Evolutionary conservation across 2,797 vertebrate genomes (phyloP).

Genomic region (Peromyscus nudipes): DNA sequence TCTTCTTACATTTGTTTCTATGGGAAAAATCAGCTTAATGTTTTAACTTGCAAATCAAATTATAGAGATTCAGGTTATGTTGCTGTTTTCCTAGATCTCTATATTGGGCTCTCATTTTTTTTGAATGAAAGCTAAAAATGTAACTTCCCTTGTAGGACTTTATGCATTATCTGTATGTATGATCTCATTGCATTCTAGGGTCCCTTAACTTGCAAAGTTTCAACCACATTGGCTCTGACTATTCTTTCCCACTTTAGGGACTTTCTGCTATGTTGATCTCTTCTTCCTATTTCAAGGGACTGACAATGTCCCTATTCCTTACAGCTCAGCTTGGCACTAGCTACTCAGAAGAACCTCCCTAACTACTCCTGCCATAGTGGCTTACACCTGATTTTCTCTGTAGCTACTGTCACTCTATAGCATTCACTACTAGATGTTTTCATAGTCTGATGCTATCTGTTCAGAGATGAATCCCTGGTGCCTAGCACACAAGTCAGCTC

Average conservation of each 20-base stretch:
- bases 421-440: background rate
- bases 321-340: background rate
- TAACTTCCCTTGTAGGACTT: background rate
- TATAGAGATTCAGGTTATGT: background rate
- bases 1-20: background rate
- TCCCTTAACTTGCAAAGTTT: background rate
- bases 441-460: background rate
- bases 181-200: background rate
- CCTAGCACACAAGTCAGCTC: background rate
- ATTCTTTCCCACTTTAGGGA: background rate
- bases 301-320: background rate
- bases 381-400: background rate
- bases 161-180: background rate
- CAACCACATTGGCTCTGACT: background rate
- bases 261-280: background rate
- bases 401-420: background rate
- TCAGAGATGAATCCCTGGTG: background rate
- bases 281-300: background rate
- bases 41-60: background rate
- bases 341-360: background rate
- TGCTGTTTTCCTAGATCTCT: background rate
- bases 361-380: background rate
- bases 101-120: background rate
- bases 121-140: background rate
- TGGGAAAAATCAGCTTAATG: background rate